Percentiles rank a stretch among this genome's conserved stretches.
phyloP scores from a whole-genome alignment of 35 echinoderm and acorn worm species.

The Heliocidaris tuberculata region DNA sequence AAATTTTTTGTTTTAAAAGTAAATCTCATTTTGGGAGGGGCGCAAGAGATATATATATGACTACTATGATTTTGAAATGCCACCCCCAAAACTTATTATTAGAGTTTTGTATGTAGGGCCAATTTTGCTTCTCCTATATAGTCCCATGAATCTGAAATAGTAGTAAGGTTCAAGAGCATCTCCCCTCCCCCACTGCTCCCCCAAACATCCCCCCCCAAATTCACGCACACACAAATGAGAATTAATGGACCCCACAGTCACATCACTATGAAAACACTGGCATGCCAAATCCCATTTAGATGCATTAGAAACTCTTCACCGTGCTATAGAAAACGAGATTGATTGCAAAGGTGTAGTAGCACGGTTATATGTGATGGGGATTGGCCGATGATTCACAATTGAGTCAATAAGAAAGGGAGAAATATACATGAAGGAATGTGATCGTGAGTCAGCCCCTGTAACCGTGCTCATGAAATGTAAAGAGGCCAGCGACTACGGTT shows the following conservation, averaged over 20 bases:
- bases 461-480: neutral
- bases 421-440: neutral
- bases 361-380: neutral
- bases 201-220: neutral
- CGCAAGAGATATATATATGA: no score
- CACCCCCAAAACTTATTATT: no score
- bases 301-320: neutral
- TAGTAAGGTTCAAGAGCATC: no score
- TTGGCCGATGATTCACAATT: conserved; percentile 2
- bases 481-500: neutral
- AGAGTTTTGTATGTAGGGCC: no score
- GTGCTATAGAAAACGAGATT: neutral
- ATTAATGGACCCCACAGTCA: neutral
- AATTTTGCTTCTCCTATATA: no score
- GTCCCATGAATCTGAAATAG: no score
- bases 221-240: neutral
- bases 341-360: neutral
- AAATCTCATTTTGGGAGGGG: no score
- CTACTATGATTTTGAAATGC: no score
- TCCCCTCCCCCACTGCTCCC: no score
- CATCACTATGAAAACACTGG: neutral
- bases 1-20: no score
- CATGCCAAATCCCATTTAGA: neutral
- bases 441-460: neutral
- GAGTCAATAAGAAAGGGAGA: neutral